phyloP scores from a whole-genome alignment of 2,113 vertebrate genomes.

The Hyaena hyaena region DNA sequence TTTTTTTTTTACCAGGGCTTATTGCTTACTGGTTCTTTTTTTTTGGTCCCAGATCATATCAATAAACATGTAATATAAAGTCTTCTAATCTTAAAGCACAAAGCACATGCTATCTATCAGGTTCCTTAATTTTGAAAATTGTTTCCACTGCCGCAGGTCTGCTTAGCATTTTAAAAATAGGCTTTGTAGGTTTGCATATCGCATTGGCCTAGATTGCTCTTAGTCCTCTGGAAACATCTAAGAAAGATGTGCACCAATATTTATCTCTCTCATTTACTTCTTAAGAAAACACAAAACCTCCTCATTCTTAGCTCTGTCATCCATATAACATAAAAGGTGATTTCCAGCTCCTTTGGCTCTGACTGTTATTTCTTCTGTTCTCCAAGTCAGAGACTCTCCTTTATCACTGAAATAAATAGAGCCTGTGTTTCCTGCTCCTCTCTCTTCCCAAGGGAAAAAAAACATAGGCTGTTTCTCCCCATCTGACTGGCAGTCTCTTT shows the following conservation, averaged over 20 bases:
- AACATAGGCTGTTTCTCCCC: background rate
- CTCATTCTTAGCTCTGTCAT: background rate
- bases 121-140: slow-evolving; percentile 31
- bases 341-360: background rate
- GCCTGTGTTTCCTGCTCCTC: background rate
- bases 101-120: background rate
- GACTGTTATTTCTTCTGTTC: rapidly evolving
- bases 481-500: background rate
- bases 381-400: background rate
- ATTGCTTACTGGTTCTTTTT: background rate
- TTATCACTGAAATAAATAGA: background rate
- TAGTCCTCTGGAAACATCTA: background rate
- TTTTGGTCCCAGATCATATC: background rate
- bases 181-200: background rate
- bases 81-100: background rate
- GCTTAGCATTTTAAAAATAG: background rate
- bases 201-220: background rate
- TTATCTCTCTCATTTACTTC: background rate
- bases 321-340: background rate
- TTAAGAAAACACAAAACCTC: background rate
- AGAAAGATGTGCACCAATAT: background rate
- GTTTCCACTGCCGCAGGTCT: background rate
- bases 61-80: background rate
- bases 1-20: background rate
- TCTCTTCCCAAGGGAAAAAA: background rate